These are phyloP conservation scores for Carettochelys insculpta DNA, from an alignment of 2,113 vertebrate genomes.

Conservation along the genomic window DNA sequence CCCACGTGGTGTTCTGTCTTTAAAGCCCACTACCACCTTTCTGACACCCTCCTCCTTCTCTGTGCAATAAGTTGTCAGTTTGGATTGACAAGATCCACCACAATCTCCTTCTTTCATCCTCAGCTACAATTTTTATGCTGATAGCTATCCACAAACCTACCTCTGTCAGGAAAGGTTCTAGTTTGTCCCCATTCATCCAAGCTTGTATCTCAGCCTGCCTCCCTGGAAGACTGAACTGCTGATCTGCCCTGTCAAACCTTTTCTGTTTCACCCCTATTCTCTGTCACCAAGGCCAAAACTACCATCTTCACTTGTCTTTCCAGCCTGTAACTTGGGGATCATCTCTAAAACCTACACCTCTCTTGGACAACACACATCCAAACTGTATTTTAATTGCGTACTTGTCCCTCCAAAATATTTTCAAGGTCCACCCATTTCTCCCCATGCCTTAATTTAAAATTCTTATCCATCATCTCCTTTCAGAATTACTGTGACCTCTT, in stretches of 20 bases:
- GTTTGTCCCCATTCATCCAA: not conserved
- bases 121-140: not conserved
- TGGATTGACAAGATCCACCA: not conserved
- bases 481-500: not conserved
- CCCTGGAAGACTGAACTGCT: rapidly evolving
- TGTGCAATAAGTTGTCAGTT: not conserved
- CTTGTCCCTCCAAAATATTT: not conserved
- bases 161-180: not conserved
- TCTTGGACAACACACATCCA: not conserved
- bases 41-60: not conserved
- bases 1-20: not conserved
- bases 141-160: not conserved
- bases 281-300: not conserved
- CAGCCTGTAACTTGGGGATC: not conserved
- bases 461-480: not conserved
- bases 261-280: not conserved
- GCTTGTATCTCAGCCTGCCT: not conserved
- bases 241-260: not conserved
- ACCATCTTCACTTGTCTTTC: not conserved
- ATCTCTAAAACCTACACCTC: not conserved
- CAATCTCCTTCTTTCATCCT: not conserved
- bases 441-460: not conserved
- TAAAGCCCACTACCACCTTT: not conserved
- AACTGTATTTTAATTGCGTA: not conserved
- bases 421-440: not conserved